phyloP scores from a whole-genome alignment of 2,113 vertebrate species.

The Syngnathus scovelli region DNA sequence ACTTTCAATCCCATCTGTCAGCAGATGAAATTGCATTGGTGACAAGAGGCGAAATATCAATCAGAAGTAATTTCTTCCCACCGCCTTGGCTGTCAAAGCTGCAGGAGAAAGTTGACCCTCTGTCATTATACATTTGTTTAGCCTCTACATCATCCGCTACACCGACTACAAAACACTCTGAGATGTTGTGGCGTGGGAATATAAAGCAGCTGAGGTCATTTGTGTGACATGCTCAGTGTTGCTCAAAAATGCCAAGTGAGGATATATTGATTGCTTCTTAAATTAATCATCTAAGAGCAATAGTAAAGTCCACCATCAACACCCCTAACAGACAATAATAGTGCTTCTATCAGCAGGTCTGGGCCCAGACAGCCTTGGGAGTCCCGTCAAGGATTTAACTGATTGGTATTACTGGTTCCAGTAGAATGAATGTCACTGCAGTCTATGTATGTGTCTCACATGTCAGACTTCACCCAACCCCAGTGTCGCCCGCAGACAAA shows the following conservation, averaged over 20 bases:
- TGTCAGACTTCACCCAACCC: background rate
- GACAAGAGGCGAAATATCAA: slow-evolving; percentile 65
- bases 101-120: slow-evolving; percentile 48
- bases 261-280: slow-evolving; percentile 20
- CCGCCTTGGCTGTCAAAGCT: slow-evolving; percentile 46
- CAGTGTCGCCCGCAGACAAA: slow-evolving; percentile 11
- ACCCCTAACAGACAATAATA: slow-evolving; percentile 38
- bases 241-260: slow-evolving; percentile 23
- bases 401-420: slow-evolving; percentile 15
- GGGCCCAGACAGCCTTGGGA: slow-evolving; percentile 26
- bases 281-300: slow-evolving; percentile 34
- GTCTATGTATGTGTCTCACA: slow-evolving; percentile 6
- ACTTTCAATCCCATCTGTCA: slow-evolving; percentile 48
- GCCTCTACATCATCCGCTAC: slow-evolving; percentile 47
- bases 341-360: slow-evolving; percentile 34
- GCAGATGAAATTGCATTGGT: slow-evolving; percentile 56
- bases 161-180: slow-evolving; percentile 23
- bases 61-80: slow-evolving; percentile 55
- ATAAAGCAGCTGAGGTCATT: slow-evolving; percentile 25
- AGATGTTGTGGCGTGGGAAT: slow-evolving; percentile 37
- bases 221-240: background rate
- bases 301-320: slow-evolving; percentile 27
- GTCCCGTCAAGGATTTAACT: slow-evolving; percentile 23
- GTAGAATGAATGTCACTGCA: slow-evolving; percentile 18
- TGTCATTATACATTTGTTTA: slow-evolving; percentile 62